Evolutionary conservation across 2,113 vertebrate species (phyloP).

Genomic region (Callocephalon fimbriatum): DNA sequence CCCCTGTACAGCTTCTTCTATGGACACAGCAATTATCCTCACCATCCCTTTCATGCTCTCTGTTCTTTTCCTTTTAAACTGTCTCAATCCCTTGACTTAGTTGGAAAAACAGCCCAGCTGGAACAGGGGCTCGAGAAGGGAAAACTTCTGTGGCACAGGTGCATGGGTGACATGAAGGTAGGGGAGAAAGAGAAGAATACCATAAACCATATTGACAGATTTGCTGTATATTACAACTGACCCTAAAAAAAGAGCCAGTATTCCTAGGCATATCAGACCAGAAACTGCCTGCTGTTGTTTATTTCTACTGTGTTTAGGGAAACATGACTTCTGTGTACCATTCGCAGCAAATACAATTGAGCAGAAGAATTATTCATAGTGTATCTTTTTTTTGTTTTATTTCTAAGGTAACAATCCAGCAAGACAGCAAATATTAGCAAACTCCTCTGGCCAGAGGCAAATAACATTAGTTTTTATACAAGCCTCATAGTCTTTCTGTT

Average conservation of each 20-base stretch:
- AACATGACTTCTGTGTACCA: not conserved
- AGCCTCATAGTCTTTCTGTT: constrained; percentile 3
- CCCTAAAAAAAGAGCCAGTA: not conserved
- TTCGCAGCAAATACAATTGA: constrained; percentile 4
- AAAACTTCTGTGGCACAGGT: not conserved
- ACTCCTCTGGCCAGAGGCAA: constrained; percentile 27
- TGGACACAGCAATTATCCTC: not conserved
- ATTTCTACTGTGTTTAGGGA: not conserved
- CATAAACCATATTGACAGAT: not conserved
- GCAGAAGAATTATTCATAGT: not conserved
- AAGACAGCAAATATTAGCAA: constrained; percentile 13
- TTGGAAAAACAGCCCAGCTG: not conserved
- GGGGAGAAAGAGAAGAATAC: not conserved
- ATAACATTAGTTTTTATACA: not conserved
- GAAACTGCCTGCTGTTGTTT: not conserved
- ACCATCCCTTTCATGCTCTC: not conserved
- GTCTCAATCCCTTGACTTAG: not conserved
- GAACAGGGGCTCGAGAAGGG: not conserved
- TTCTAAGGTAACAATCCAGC: not conserved
- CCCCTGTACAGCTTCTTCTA: not conserved
- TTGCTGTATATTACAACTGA: not conserved
- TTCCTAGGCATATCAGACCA: not conserved
- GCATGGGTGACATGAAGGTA: not conserved
- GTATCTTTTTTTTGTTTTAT: not conserved
- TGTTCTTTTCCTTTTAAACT: not conserved